Evolutionary conservation across 2,888 invertebrate genomes (phyloP), one percentile per base, ranked within the genome.

Genomic region (Autographa gamma): DNA sequence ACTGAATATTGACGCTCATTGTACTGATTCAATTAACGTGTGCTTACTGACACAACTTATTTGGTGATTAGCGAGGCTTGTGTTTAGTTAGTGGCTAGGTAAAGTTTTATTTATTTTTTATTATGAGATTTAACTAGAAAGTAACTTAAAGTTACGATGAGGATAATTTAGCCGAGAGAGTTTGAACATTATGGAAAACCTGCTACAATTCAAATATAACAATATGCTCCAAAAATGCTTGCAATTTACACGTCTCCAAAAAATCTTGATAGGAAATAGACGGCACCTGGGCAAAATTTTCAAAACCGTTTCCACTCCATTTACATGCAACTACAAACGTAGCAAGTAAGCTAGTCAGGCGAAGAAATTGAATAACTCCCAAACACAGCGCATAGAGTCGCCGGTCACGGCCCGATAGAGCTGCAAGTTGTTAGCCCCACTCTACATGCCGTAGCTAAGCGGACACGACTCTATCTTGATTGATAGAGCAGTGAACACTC

Each of bases 401-500:
- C 60, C n/a, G 66, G 54, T 67, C 74, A 67, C 66, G 64, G 61
- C 0, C 9, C 41, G 18, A 32, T 48, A 43, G 60, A 61, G 60
- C 69, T 54, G 31, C 74, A 78, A 76, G 78, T 61, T 69, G 70
- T 63, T 52, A 41, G 63, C 41, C 48, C 61, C 56, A 64, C 56
- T 56, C 25, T 52, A 75, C 75, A 79, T 74, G 19, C 75, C 62
- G 63, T 65, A 63, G 60, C 61, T n/a, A n/a, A 34, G 64, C 6
- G 56, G 54, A 16, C 25, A 19, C 8, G 62, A 60, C 56, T 70
- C 58, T 38, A 13, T 52, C 68, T 65, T 71, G 52, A 71, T 70
- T 67, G 62, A 60, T 71, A 31, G 52, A 65, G 32, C 16, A 19
- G 38, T 38, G 43, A 43, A 43, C 43, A 43, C 14, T 48, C 48